Evolutionary conservation across 2,797 vertebrate genomes (phyloP).

Genomic region (Margarornis squamiger): DNA sequence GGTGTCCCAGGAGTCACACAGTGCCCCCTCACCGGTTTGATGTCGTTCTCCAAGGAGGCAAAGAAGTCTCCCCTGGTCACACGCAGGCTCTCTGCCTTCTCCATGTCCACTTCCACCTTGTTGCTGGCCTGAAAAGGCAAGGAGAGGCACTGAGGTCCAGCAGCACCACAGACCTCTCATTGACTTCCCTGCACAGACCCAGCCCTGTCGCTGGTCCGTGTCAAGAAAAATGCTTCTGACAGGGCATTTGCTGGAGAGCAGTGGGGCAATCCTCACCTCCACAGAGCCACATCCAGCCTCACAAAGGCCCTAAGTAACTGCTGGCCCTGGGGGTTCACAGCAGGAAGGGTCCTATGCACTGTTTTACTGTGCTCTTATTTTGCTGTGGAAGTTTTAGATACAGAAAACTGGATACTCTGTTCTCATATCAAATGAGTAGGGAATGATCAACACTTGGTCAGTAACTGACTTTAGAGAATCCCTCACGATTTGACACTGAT

Average conservation of each 20-base stretch:
- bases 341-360: background rate
- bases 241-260: background rate
- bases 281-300: background rate
- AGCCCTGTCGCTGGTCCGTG: background rate
- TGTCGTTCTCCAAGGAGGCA: constrained; percentile 90
- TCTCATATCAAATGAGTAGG: background rate
- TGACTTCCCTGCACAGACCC: background rate
- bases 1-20: background rate
- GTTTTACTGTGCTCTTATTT: background rate
- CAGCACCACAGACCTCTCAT: accelerated
- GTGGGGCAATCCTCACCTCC: background rate
- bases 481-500: background rate
- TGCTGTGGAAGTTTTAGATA: background rate
- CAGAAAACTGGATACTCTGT: background rate
- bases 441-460: background rate
- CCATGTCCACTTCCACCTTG: constrained; percentile 92
- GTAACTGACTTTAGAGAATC: background rate
- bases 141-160: background rate
- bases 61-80: constrained; percentile 89
- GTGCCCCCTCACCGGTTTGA: constrained; percentile 88
- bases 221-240: background rate
- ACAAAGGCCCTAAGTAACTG: background rate
- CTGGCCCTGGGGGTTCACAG: background rate
- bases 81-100: constrained; percentile 88
- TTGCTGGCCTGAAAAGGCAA: constrained; percentile 81